phyloP scores from a whole-genome alignment of 1,140 invertebrate genomes.

The Drosophila melanica region DNA sequence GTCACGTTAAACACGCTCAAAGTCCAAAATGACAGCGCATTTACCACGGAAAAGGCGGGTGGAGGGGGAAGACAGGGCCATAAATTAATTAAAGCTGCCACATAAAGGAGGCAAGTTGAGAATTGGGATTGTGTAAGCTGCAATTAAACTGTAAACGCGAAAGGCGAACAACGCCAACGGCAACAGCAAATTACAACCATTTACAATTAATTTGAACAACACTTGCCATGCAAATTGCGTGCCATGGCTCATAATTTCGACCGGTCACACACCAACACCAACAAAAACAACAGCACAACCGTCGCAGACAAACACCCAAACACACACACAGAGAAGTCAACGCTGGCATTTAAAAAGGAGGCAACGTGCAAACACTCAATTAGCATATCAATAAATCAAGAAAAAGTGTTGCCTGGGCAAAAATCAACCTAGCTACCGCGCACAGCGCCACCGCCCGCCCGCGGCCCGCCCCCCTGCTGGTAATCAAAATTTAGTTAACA shows the following conservation, averaged over 20 bases:
- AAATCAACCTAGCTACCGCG: neutral
- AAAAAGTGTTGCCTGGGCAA: constrained; percentile 57
- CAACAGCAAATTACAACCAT: constrained; percentile 75
- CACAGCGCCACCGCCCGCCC: constrained; percentile 1
- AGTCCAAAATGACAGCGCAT: constrained; percentile 70
- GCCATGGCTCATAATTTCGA: constrained; percentile 79
- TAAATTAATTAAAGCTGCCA: constrained; percentile 75
- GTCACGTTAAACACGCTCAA: constrained; percentile 79
- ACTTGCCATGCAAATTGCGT: constrained; percentile 78
- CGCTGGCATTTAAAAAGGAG: constrained; percentile 41
- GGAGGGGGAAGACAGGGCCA: constrained; percentile 55
- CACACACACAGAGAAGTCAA: constrained; percentile 29
- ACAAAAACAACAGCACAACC: no score
- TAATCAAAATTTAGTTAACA: constrained; percentile 80
- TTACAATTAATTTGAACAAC: constrained; percentile 81
- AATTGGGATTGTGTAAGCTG: constrained; percentile 52
- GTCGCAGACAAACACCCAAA: constrained; percentile 22
- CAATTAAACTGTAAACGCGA: constrained; percentile 81
- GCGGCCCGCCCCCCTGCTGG: constrained; percentile 24
- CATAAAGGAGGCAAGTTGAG: constrained; percentile 23
- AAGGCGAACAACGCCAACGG: constrained; percentile 37
- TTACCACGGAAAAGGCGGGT: constrained; percentile 24
- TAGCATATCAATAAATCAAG: constrained; percentile 82
- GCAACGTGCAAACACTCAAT: constrained; percentile 80
- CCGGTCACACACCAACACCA: constrained; percentile 26